These are phyloP conservation scores for Sandelia bainsii DNA, from an alignment of 2,797 vertebrate species.

Conservation along the genomic window DNA sequence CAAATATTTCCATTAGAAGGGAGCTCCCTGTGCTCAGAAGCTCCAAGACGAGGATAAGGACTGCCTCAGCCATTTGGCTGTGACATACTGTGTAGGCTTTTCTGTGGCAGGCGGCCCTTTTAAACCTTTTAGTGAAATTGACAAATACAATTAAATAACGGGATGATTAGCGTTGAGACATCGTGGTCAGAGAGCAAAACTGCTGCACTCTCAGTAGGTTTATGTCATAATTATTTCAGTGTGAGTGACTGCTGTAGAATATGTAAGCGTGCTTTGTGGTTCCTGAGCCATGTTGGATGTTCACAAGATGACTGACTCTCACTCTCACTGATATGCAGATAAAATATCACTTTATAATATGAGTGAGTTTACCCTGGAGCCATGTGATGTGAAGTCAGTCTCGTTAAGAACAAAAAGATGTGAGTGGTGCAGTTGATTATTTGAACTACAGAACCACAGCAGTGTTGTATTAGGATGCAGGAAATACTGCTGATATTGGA, in stretches of 20 bases:
- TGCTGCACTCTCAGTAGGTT: constrained; percentile 55
- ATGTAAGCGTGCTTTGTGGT: constrained; percentile 17
- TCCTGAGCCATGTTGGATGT: not conserved
- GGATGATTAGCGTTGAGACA: constrained; percentile 70
- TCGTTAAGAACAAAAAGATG: constrained; percentile 13
- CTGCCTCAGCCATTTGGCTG: constrained; percentile 61
- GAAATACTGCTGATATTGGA: constrained; percentile 3
- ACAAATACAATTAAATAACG: constrained; percentile 73
- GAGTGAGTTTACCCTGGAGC: constrained; percentile 19
- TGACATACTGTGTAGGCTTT: constrained; percentile 58
- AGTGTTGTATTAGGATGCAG: not conserved
- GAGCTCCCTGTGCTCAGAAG: constrained; percentile 45
- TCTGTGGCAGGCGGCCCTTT: constrained; percentile 68
- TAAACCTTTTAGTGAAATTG: constrained; percentile 81
- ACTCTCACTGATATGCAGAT: constrained; percentile 14
- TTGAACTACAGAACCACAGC: constrained; percentile 8
- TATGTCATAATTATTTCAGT: constrained; percentile 55
- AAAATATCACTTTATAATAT: not conserved
- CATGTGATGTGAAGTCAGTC: not conserved
- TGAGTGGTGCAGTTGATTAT: constrained; percentile 4
- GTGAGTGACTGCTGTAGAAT: constrained; percentile 41
- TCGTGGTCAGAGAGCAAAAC: constrained; percentile 41
- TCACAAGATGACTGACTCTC: not conserved
- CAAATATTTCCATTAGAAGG: constrained; percentile 55
- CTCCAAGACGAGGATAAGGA: constrained; percentile 52